Evolutionary conservation across 2,113 vertebrate genomes (phyloP), one percentile per base, ranked within the genome.

Genomic region (Eptatretus burgeri): DNA sequence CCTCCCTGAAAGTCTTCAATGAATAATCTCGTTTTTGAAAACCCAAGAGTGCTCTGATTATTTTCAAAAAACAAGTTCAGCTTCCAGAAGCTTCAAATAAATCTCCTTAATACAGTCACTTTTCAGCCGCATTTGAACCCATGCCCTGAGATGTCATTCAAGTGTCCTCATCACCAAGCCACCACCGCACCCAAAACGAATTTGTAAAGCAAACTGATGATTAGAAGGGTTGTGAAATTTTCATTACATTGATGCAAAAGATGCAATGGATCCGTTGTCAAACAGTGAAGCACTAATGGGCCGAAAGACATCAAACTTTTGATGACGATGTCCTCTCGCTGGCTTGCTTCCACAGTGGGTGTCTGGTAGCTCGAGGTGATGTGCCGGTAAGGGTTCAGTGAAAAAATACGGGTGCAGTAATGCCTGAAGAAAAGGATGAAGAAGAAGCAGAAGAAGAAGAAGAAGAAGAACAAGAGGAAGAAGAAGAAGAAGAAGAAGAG

Each of bases 321-420:
- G 67, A 62, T 80, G 73, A 2, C 77, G 78, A 41, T 81, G 76
- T 74, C 71, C 79, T 41, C 66, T 74, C 62, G 70, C 74, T 62
- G 71, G 78, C 2, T 73, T 73, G 1, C 75, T 76, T 7, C 74
- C 76, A 3, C 77, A 74, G 67, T 81, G 79, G 64, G 82, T 82
- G 62, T 83, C 76, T 10, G 81, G 83, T 53, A 87, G 76, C 73
- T 85, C 83, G 0, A 80, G 84, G 68, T 82, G 84, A 68, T 85
- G 81, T 51, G 81, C 81, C 1, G 83, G 83, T 65, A 89, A 74
- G 1, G 83, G 82, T 13, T 78, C 72, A 1, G 76, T 76, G 73
- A 89, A 85, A 75, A 85, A 85, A 72, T 79, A 85, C 0, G 78
- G 76, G 68, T 89, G 82, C 62, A 87, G 76, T 17, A 85, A 76